Evolutionary conservation across 2,113 vertebrate species (phyloP).

Genomic region (Pterocles burchelli): DNA sequence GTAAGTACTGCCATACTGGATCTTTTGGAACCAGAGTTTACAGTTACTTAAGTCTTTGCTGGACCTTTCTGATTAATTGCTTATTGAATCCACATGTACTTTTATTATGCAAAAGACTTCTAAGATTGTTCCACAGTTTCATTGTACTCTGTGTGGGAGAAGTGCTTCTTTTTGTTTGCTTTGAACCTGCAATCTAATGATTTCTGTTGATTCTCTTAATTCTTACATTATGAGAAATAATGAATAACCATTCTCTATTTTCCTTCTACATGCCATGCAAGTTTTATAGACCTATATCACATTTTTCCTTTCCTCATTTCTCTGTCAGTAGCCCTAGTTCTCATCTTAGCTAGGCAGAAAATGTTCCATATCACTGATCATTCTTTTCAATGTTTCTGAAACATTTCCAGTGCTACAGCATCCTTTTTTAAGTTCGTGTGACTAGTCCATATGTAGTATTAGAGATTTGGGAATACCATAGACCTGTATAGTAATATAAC

Average conservation of each 20-base stretch:
- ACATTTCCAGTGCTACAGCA: background rate
- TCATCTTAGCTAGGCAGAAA: background rate
- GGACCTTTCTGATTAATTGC: background rate
- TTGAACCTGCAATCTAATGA: background rate
- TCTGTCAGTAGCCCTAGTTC: background rate
- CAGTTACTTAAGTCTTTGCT: background rate
- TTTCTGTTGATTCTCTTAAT: slow-evolving; percentile 4
- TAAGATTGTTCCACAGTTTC: background rate
- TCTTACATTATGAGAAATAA: background rate
- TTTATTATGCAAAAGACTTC: background rate
- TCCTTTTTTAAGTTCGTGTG: background rate
- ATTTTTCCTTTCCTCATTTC: background rate
- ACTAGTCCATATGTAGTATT: background rate
- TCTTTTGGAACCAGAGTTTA: slow-evolving; percentile 9
- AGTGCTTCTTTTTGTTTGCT: background rate
- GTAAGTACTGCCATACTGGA: background rate
- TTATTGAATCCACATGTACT: background rate
- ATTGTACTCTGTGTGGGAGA: background rate
- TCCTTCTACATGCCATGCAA: background rate
- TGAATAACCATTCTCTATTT: background rate
- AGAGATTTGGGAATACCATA: background rate
- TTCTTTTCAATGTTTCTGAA: background rate
- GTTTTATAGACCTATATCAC: background rate
- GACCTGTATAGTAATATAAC: background rate
- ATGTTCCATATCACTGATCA: background rate